These are phyloP conservation scores for Drosophila teissieri DNA, from an alignment of 1,140 invertebrate genomes.

Conservation along the genomic window DNA sequence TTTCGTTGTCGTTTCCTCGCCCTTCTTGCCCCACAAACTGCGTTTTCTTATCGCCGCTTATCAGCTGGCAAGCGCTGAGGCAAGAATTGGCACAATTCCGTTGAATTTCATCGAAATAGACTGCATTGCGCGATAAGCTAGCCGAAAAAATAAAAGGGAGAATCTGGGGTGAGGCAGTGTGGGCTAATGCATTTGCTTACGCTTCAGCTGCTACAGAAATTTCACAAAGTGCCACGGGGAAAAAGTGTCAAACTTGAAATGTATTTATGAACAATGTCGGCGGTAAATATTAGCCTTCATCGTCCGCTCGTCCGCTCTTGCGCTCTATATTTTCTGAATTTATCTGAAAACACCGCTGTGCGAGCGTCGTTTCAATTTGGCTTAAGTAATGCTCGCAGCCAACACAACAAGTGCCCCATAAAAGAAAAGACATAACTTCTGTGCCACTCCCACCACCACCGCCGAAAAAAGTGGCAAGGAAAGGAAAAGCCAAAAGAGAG, in stretches of 20 bases:
- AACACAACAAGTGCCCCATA: slow-evolving; percentile 79
- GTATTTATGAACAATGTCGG: slow-evolving; percentile 39
- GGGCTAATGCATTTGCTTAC: slow-evolving; percentile 33
- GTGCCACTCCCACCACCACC: neutral
- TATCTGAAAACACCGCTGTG: slow-evolving; percentile 37
- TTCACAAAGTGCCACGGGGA: slow-evolving; percentile 26
- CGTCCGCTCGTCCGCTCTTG: neutral
- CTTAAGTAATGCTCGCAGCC: slow-evolving; percentile 55
- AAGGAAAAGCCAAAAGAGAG: slow-evolving; percentile 19
- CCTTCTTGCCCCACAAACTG: slow-evolving; percentile 13
- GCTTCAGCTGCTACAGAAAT: slow-evolving; percentile 30
- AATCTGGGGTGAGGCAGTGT: slow-evolving; percentile 4
- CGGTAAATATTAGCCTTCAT: slow-evolving; percentile 39
- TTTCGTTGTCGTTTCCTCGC: neutral
- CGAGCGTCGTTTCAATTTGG: slow-evolving; percentile 64
- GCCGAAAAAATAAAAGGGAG: neutral
- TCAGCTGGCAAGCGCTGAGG: slow-evolving; percentile 13
- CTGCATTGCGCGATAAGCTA: slow-evolving; percentile 28
- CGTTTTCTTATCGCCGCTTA: slow-evolving; percentile 36
- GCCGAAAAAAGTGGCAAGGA: slow-evolving; percentile 19
- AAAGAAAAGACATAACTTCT: slow-evolving; percentile 45
- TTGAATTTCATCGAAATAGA: slow-evolving; percentile 25
- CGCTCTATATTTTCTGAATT: neutral
- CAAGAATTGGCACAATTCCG: slow-evolving; percentile 44
- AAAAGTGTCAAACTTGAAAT: slow-evolving; percentile 48